These are phyloP conservation scores for Stegodyphus mimosarum DNA, from an alignment of 1,140 invertebrate species.

Conservation along the genomic window DNA sequence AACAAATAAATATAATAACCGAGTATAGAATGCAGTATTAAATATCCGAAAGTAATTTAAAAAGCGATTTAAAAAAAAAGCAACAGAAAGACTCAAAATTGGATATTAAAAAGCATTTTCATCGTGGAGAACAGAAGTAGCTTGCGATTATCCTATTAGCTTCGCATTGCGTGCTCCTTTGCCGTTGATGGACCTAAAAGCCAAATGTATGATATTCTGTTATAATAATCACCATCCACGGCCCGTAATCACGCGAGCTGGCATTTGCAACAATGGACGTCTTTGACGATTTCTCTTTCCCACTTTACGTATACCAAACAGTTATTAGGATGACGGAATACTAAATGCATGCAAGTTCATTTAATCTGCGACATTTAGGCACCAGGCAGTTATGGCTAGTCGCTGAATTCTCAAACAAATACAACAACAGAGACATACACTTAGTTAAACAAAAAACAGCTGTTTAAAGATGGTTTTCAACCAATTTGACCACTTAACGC, in stretches of 20 bases:
- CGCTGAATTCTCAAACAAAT: no score
- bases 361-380: no score
- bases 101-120: background rate
- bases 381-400: no score
- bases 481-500: no score
- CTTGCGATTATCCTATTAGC: conserved; percentile 40
- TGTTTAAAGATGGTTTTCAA: no score
- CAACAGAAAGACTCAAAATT: background rate
- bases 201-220: conserved; percentile 11
- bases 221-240: conserved; percentile 18
- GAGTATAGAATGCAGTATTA: background rate
- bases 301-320: no score
- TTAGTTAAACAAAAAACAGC: no score
- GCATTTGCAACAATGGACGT: no score
- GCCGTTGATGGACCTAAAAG: conserved; percentile 7
- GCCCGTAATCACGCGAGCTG: background rate
- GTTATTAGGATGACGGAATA: no score
- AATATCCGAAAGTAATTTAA: background rate
- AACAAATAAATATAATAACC: background rate
- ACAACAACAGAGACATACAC: no score
- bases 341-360: no score
- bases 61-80: background rate
- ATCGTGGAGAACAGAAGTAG: background rate
- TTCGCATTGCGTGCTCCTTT: conserved; percentile 24
- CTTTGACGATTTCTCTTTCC: no score